Evolutionary conservation across 2,113 vertebrate species (phyloP), one percentile per base, ranked within the genome.

Genomic region (Seriola quinqueradiata): DNA sequence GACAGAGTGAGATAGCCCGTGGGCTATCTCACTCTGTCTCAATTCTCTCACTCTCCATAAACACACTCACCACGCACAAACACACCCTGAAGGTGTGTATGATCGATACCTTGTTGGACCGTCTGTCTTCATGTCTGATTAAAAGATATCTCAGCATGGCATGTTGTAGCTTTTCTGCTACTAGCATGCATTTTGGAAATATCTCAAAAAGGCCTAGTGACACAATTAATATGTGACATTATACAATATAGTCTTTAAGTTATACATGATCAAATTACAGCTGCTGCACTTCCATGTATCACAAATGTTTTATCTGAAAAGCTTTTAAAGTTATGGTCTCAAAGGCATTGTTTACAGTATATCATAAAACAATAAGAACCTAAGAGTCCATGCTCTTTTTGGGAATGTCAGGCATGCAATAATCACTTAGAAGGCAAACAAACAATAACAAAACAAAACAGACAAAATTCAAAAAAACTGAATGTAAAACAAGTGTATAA

Each of bases 81-180:
- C 21, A 23, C 64, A 75, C 5, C 68, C 50, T 65, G 23, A 38
- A 74, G 55, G n/a, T 50, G 19, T 72, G 25, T 65, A 63, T 25
- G 57, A 64, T 69, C 21, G 0, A 54, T 79, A 59, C 8, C 21
- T 25, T 25, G 64, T 32, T 25, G 12, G 10, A 40, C 16, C 0
- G 0, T 71, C 58, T 55, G 1, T 82, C 65, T 66, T 75, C 65
- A 44, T 36, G 12, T 73, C 19, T 76, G 44, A 67, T 76, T 70
- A 34, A 83, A 46, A 66, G 4, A 11, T 23, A 14, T 55, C 28
- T 67, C 1, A 76, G 40, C 38, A 70, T 76, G 34, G 2, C 11
- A 23, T 34, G 9, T 19, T 67, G 42, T 25, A 32, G 36, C 60
- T 10, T 25, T 25, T 57, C 9, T 21, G 8, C 16, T n/a, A 40